Evolutionary conservation across 2,888 invertebrate genomes (phyloP), one percentile per base, ranked within the genome.

Genomic region (Lasioglossum calceatum): DNA sequence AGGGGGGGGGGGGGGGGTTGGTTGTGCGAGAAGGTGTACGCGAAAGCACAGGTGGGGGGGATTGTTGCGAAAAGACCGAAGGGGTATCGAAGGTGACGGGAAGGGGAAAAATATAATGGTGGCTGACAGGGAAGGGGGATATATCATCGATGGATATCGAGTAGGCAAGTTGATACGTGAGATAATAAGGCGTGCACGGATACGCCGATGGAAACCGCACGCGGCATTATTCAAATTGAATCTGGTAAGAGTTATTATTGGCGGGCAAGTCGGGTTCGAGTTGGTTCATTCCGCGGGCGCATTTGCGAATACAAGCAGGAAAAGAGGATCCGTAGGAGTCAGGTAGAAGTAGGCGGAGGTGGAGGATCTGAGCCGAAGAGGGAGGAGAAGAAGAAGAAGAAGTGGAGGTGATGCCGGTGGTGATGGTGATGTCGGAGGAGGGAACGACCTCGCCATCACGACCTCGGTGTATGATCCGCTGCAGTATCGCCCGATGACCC

Each of bases 171-270:
- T 93, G 92, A 92, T 94, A 94, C 94, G 94, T 94, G 94, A 94
- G 94, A 95, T 95, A 95, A 95, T 95, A 95, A 95, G 94, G 94
- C 93, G 93, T 92, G 93, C 92, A 92, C 90, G 91, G 91, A 93
- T 70, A 70, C 92, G 93, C 92, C 94, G 92, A 94, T 94, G 94
- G 92, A 93, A 94, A 95, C 94, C 94, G 94, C 94, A 94, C 93
- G 94, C 94, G 93, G 93, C 93, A 94, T 95, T 95, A 95, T 95
- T 95, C 94, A 95, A 95, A 95, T 95, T 94, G 94, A 95, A 95
- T 95, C 93, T 93, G 92, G 93, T 93, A 94, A 94, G 94, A 94
- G 94, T 94, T 94, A 95, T 95, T 94, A 94, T 94, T 95, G 94
- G 93, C 92, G 90, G 90, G 39, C 91, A 91, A 92, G 88, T 90